phyloP scores from a whole-genome alignment of 2,888 invertebrate species.

The Dicyrtomina minuta region DNA sequence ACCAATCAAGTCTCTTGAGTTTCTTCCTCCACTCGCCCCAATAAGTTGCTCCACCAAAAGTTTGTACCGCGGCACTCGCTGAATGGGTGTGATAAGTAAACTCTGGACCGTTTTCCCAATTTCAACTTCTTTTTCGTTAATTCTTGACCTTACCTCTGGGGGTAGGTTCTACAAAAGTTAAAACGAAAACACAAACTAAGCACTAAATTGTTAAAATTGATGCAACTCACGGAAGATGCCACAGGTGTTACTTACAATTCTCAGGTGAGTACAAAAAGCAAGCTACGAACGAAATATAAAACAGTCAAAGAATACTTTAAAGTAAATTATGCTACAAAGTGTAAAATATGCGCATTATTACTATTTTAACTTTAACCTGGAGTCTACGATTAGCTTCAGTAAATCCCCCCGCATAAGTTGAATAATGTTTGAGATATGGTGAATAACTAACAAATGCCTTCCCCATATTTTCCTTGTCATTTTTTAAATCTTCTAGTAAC shows the following conservation, averaged over 20 bases:
- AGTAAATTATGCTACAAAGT: no score
- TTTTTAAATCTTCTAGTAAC: slow-evolving; percentile 56
- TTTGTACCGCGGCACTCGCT: slow-evolving; percentile 75
- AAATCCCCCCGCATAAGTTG: slow-evolving; percentile 74
- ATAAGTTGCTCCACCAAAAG: slow-evolving; percentile 68
- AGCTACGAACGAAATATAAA: not conserved
- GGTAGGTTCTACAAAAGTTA: slow-evolving; percentile 17
- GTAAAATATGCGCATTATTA: no score
- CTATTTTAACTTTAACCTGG: slow-evolving; percentile 59
- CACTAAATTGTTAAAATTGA: not conserved
- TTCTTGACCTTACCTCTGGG: slow-evolving; percentile 22
- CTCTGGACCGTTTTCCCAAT: slow-evolving; percentile 70
- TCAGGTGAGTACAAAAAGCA: no score
- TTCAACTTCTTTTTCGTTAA: slow-evolving; percentile 57
- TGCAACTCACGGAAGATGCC: no score
- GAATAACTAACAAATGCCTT: slow-evolving; percentile 70
- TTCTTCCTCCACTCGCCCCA: slow-evolving; percentile 39
- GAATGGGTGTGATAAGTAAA: slow-evolving; percentile 74
- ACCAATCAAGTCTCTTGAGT: slow-evolving; percentile 42
- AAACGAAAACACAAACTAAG: not conserved
- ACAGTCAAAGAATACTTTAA: not conserved
- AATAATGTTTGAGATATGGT: slow-evolving; percentile 76
- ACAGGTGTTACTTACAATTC: no score
- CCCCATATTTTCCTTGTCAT: slow-evolving; percentile 61
- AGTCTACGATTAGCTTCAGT: slow-evolving; percentile 65